A percentile compares a stretch with the other conserved stretches of the same genome.
These are phyloP conservation scores for Argya squamiceps DNA, from an alignment of 2,797 vertebrate genomes.

Conservation along the genomic window DNA sequence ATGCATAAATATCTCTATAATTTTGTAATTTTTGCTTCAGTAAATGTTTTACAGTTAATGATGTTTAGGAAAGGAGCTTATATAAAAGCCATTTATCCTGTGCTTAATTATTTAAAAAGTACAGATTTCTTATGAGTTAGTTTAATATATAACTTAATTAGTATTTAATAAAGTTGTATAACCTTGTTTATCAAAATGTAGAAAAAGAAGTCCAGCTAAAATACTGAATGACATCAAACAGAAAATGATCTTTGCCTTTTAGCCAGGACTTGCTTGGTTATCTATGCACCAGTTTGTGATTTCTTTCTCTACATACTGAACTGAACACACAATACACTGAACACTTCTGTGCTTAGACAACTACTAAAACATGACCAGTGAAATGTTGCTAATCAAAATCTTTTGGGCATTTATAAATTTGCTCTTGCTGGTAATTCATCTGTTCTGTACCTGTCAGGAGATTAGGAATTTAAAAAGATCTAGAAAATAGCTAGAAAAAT, in stretches of 20 bases:
- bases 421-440: neutral
- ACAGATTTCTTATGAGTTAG: conserved; percentile 53
- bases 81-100: conserved; percentile 53
- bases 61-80: conserved; percentile 33
- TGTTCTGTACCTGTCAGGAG: neutral
- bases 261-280: neutral
- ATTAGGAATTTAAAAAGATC: neutral
- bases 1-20: conserved; percentile 65
- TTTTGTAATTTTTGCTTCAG: conserved; percentile 63
- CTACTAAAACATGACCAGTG: neutral
- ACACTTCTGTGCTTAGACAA: neutral
- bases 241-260: neutral
- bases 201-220: conserved; percentile 22
- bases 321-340: neutral
- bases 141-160: conserved; percentile 64
- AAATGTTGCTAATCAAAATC: neutral
- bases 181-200: conserved; percentile 66
- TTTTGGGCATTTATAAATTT: conserved; percentile 21
- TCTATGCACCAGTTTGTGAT: neutral
- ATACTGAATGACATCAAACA: neutral
- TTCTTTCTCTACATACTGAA: neutral
- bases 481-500: neutral
- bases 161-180: conserved; percentile 65
- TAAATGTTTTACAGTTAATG: conserved; percentile 64
- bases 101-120: conserved; percentile 72